phyloP scores from a whole-genome alignment of 2,113 vertebrate genomes.

The Pionites leucogaster region DNA sequence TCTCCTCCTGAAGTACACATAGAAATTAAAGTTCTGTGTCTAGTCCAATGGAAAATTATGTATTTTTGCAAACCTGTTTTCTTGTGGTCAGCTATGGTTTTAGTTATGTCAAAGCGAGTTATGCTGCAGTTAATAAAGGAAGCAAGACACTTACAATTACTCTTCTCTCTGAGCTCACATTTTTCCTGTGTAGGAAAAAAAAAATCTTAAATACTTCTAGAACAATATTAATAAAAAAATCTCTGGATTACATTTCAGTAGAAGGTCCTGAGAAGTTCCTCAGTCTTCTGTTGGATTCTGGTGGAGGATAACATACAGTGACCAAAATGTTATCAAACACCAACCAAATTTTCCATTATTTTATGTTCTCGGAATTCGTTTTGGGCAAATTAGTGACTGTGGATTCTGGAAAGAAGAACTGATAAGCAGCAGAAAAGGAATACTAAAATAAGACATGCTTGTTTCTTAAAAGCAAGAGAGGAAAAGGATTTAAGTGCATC shows the following conservation, averaged over 20 bases:
- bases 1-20: background rate
- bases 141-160: background rate
- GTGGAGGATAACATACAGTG: background rate
- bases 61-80: background rate
- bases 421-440: background rate
- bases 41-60: background rate
- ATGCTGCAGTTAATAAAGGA: background rate
- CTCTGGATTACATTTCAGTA: background rate
- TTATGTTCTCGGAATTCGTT: background rate
- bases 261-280: background rate
- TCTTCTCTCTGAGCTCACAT: background rate
- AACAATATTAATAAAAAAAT: background rate
- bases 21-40: background rate
- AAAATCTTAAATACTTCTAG: background rate
- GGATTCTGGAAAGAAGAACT: background rate
- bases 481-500: background rate
- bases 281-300: background rate
- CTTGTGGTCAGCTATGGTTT: background rate
- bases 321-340: background rate
- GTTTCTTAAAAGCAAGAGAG: background rate
- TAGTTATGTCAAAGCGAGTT: background rate
- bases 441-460: background rate
- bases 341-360: background rate
- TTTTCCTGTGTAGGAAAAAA: background rate
- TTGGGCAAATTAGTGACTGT: background rate